Conservation (phyloP, 2,797 vertebrate species). For the Pempheris klunzingeri region DNA sequence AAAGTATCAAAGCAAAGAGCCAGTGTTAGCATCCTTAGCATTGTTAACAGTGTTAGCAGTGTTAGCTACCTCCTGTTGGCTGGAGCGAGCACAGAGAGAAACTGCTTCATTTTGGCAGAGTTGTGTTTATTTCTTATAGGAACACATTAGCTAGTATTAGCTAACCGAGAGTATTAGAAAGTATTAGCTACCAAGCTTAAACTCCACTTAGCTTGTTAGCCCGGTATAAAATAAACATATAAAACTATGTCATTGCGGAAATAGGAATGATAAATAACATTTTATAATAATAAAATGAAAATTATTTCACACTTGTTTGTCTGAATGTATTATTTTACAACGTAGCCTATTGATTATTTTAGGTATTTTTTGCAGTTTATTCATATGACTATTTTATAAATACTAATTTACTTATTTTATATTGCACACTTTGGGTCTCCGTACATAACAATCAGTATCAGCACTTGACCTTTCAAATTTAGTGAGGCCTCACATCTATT, state of each 20-base stretch:
- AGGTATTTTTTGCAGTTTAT: too few relatives aligned
- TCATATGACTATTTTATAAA: not conserved
- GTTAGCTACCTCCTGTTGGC: not conserved
- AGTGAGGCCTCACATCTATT: not conserved
- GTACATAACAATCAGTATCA: not conserved
- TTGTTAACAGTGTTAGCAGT: too few relatives aligned
- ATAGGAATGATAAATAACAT: too few relatives aligned
- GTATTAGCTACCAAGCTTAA: not conserved
- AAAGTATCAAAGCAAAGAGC: not conserved
- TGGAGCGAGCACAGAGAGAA: not conserved
- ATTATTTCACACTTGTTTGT: not conserved
- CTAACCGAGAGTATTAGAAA: too few relatives aligned
- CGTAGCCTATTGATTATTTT: too few relatives aligned
- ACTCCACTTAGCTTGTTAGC: too few relatives aligned
- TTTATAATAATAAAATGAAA: too few relatives aligned
- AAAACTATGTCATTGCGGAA: too few relatives aligned
- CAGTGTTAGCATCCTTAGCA: not conserved
- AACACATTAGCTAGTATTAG: not conserved
- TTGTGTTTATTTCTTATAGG: not conserved
- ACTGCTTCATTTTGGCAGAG: not conserved
- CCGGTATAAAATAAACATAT: not conserved
- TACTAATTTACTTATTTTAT: not conserved
- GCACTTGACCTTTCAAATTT: conserved; percentile 5
- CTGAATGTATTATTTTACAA: too few relatives aligned
- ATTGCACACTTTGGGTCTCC: not conserved